These are phyloP conservation scores for Halcyon leucocephala DNA, from an alignment of 2,797 vertebrate species.

Conservation along the genomic window DNA sequence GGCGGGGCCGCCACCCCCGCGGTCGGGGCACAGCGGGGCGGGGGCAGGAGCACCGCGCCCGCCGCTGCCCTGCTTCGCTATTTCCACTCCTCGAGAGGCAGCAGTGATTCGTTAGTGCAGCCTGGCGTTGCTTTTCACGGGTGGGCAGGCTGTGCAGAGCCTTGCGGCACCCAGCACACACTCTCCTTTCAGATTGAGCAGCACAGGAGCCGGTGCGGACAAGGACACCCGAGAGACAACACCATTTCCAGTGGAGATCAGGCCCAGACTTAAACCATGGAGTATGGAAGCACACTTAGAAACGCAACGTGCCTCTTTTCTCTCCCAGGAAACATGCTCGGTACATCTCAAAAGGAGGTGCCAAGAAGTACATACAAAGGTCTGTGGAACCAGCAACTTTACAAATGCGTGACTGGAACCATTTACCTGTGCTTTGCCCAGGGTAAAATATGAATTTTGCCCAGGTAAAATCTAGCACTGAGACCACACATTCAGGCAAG, in stretches of 20 bases:
- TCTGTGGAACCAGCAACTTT: neutral
- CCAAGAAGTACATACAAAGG: neutral
- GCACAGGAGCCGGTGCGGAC: neutral
- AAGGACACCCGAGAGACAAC: neutral
- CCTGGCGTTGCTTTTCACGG: accelerated
- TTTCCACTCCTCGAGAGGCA: neutral
- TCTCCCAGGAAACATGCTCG: accelerated
- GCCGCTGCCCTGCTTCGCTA: too few species aligned
- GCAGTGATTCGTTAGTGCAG: accelerated
- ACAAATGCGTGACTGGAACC: neutral
- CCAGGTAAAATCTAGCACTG: neutral
- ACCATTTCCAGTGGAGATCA: neutral
- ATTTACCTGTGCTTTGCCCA: neutral
- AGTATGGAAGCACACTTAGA: neutral
- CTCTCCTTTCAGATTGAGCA: neutral
- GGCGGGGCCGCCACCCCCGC: too few species aligned
- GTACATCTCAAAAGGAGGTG: neutral
- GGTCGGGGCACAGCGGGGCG: too few species aligned
- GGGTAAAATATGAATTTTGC: neutral
- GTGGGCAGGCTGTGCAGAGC: neutral
- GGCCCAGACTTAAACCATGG: neutral
- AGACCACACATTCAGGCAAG: neutral
- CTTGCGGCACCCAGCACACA: neutral
- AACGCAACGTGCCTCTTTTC: neutral
- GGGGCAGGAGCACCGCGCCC: too few species aligned